These are phyloP conservation scores for Bimastos eiseni DNA, from an alignment of 2,888 invertebrate genomes.

Conservation along the genomic window DNA sequence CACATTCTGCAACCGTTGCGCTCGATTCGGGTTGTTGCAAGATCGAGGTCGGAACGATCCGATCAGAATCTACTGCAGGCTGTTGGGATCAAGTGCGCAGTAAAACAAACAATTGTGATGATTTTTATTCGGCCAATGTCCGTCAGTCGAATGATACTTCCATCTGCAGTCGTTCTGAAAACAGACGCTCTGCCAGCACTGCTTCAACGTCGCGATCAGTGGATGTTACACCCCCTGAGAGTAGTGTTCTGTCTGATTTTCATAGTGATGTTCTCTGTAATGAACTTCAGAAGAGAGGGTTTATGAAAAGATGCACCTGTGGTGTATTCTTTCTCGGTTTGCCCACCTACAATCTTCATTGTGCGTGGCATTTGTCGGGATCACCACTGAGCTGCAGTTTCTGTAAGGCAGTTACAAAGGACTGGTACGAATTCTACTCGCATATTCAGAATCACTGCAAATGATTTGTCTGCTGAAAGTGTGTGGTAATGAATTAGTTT, in stretches of 20 bases:
- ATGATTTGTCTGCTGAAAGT: neutral
- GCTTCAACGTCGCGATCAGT: neutral
- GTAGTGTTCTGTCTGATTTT: neutral
- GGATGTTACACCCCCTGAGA: neutral
- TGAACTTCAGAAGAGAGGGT: neutral
- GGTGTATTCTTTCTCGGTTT: slow-evolving; percentile 18
- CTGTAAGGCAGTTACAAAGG: neutral
- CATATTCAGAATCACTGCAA: slow-evolving; percentile 17
- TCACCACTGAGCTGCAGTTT: neutral
- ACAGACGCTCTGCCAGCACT: neutral
- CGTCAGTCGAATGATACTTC: neutral
- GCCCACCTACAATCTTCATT: neutral
- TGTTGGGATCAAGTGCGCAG: neutral
- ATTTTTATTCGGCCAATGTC: neutral
- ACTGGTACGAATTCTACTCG: slow-evolving; percentile 25
- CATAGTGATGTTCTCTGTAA: neutral
- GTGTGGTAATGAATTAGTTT: neutral
- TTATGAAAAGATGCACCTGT: neutral
- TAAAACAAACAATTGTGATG: neutral
- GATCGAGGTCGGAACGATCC: neutral
- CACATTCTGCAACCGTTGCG: neutral
- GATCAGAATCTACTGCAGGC: neutral
- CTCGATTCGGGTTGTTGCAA: neutral
- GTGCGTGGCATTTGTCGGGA: neutral
- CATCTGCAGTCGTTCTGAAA: neutral